Conservation (phyloP, 1,140 invertebrate genomes). For the Pseudomyrmex concolor region DNA sequence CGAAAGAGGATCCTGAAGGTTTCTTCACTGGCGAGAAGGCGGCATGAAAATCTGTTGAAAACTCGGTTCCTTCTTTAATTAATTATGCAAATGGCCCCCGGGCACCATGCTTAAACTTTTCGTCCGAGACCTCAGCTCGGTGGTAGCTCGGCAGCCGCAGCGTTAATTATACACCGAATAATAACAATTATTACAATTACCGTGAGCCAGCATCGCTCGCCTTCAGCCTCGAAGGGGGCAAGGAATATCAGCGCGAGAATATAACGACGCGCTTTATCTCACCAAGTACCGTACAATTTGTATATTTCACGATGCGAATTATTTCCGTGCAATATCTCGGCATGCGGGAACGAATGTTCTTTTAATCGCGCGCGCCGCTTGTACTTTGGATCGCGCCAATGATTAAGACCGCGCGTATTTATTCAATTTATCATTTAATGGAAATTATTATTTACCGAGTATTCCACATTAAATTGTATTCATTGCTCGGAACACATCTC, state of each 20-base stretch:
- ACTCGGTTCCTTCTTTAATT: constrained; percentile 81
- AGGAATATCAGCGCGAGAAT: constrained; percentile 54
- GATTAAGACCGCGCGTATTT: constrained; percentile 20
- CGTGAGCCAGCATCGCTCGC: constrained; percentile 68
- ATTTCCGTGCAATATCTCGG: constrained; percentile 50
- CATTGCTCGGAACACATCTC: no score
- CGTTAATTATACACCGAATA: constrained; percentile 82
- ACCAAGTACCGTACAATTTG: constrained; percentile 63
- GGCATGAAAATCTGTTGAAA: constrained; percentile 80
- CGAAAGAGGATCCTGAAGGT: constrained; percentile 65
- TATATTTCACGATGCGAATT: constrained; percentile 62
- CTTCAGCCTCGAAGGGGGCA: constrained; percentile 60
- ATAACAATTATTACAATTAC: constrained; percentile 83
- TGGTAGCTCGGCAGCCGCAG: constrained; percentile 73
- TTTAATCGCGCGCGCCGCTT: constrained; percentile 36
- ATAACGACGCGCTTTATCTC: constrained; percentile 51
- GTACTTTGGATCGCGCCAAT: constrained; percentile 28
- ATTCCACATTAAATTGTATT: no score
- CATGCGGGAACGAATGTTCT: constrained; percentile 29
- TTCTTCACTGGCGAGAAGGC: constrained; percentile 61
- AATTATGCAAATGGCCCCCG: constrained; percentile 81
- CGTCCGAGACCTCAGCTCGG: constrained; percentile 73
- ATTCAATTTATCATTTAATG: constrained; percentile 27
- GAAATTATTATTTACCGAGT: background rate
- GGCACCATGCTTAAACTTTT: constrained; percentile 81